Base-by-base conservation (phyloP, 1,140 invertebrate species). In the Vanessa atalanta region DNA sequence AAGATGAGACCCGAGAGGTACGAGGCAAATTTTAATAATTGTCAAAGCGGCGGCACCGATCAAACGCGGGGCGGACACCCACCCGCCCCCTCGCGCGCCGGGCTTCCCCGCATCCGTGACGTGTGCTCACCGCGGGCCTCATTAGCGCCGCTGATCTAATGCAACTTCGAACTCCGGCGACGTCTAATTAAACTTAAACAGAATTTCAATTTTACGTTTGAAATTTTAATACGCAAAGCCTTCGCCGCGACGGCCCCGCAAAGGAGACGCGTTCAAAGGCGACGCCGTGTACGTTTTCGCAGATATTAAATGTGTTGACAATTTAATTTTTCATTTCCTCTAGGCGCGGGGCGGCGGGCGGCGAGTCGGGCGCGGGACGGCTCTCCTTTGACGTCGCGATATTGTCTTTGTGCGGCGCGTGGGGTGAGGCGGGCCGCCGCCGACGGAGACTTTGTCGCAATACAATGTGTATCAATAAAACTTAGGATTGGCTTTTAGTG, bases 401-500 rank as follows among this genome's bases (percentile, higher is more conserved):
- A 93, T 93, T 93, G 92, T 93, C 90, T 92, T 93, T 92, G 92
- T 90, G 89, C 83, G 85, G 85, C 82, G 84, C 82, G 87, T 89
- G 90, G 90, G 89, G 87, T 88, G 87, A 77, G 87, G 82, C 80
- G 82, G 87, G 82, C 83, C 88, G 81, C 81, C 83, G 85, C 77
- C 88, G 85, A 80, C 85, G 84, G 88, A 91, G 89, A 91, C 90
- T 93, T 92, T 92, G 90, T 93, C 91, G 89, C 91, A 92, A 92
- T 92, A 92, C 90, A 92, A 91, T 92, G 90, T 93, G 90, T 92
- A 92, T 92, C 92, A 92, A 93, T 93, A 93, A 93, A 93, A 93
- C 90, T 92, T 92, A 91, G 90, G 90, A 92, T 93, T 92, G 90
- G 90, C 90, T 93, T 93, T 93, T 93, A 93, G 92, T 91, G 92